Percentiles rank a stretch among this genome's conserved stretches.
These are phyloP conservation scores for Macrosoma leucophasiata DNA, from an alignment of 2,888 invertebrate species.

Conservation along the genomic window DNA sequence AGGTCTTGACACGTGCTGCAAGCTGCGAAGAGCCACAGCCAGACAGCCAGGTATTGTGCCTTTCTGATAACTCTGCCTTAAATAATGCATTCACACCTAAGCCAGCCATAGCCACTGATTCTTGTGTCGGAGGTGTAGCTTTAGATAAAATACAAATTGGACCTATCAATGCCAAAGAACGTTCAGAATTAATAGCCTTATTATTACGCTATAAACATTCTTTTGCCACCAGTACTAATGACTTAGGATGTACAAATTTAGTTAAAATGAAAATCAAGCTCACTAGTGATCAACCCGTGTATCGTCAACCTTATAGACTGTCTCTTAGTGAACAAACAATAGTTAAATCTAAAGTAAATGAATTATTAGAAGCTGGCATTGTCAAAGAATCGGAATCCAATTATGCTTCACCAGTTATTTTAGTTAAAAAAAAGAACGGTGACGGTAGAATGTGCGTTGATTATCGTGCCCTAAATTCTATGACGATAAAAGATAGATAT, in stretches of 20 bases:
- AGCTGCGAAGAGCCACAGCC: constrained; percentile 13
- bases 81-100: constrained; percentile 9
- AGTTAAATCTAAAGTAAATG: constrained; percentile 19
- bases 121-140: constrained; percentile 15
- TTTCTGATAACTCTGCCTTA: not conserved
- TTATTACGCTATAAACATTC: constrained; percentile 14
- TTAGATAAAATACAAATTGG: constrained; percentile 13
- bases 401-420: constrained; percentile 24
- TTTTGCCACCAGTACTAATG: constrained; percentile 22
- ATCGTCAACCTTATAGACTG: constrained; percentile 21
- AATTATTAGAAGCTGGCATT: constrained; percentile 19
- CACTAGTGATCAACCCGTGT: constrained; percentile 18
- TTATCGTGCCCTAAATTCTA: constrained; percentile 29
- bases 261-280: constrained; percentile 25
- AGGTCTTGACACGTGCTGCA: constrained; percentile 15
- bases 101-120: too few relatives aligned
- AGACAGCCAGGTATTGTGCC: constrained; percentile 13
- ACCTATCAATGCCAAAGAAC: constrained; percentile 10
- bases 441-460: constrained; percentile 15
- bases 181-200: constrained; percentile 10
- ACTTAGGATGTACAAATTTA: constrained; percentile 25
- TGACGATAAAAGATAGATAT: constrained; percentile 28
- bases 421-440: constrained; percentile 20
- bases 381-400: constrained; percentile 2
- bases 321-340: constrained; percentile 17